Base-by-base conservation (phyloP, 2,797 vertebrate genomes). In the Myotis findleyi region DNA sequence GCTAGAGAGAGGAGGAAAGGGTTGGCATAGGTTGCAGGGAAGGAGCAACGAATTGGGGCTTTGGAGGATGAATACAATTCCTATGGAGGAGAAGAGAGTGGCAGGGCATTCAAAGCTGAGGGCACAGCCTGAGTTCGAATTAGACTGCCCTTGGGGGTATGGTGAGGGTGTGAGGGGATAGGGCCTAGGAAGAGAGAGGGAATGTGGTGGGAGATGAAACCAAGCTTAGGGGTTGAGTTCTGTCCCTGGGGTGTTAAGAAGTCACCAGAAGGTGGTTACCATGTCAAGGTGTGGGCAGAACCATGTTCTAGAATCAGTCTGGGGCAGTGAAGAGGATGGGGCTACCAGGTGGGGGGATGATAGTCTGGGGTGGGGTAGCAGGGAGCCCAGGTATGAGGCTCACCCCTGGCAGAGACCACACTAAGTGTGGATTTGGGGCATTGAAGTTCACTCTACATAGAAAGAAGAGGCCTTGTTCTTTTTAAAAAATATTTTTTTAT, bases 21-120 rank as follows among this genome's bases (percentile, higher is more conserved):
- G 25, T 27, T 36, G 20, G 73, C 17, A 1, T 6, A 36, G 51
- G 25, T 69, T 53, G 6, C 59, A 4, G 59, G 64, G 77, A 73
- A 93, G 64, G 20, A 33, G 25, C n/a, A 33, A 10, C 9, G 27
- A 23, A 33, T 4, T 44, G 72, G 27, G 49, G 47, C 51, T 73
- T 81, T 92, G 77, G 80, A 53, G 33, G 55, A 79, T n/a, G 75
- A 80, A 53, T 59, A 41, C 30, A 57, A 62, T 55, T 87, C 62
- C 55, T 25, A 8, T 73, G 59, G 66, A 81, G 82, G 41, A 30
- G 71, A 59, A 77, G 62, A 53, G 33, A 83, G 18, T 25, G 55
- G 44, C 80, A 55, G 53, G 57, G 14, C 62, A 79, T 75, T 66
- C 71, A 64, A 57, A 88, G 81, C 23, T 25, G 68, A 77, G 25